A percentile compares a stretch with the other conserved stretches of the same genome.
phyloP scores from a whole-genome alignment of 2,113 vertebrate genomes.

The Entelurus aequoreus region DNA sequence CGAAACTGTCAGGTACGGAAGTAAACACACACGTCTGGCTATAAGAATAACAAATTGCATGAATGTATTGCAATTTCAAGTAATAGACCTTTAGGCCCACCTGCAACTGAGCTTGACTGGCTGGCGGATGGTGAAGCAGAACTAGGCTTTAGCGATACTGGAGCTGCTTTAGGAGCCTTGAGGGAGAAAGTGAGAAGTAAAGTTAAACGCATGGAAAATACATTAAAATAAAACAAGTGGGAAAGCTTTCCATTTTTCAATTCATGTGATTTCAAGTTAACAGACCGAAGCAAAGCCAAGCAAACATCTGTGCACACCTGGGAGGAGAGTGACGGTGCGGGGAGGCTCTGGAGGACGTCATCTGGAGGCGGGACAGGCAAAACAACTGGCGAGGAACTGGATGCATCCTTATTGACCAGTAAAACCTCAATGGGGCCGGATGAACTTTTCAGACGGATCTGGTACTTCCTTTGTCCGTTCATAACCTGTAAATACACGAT shows the following conservation, averaged over 20 bases:
- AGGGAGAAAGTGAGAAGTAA: background rate
- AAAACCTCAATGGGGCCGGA: slow-evolving; percentile 93
- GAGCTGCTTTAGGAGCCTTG: slow-evolving; percentile 47
- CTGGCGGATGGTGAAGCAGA: slow-evolving; percentile 23
- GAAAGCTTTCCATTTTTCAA: background rate
- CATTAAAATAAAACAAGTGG: background rate
- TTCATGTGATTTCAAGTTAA: background rate
- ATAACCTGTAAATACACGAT: slow-evolving; percentile 65
- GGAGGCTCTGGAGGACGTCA: slow-evolving; percentile 85
- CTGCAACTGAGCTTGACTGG: slow-evolving; percentile 39
- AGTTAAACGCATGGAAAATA: background rate
- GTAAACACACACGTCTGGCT: no score
- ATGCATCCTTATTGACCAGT: slow-evolving; percentile 93
- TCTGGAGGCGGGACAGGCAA: slow-evolving; percentile 95
- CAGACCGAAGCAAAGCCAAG: background rate
- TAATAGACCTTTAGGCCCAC: slow-evolving; percentile 20
- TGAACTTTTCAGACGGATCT: slow-evolving; percentile 94
- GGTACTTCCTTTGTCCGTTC: slow-evolving; percentile 93
- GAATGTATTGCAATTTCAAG: no score
- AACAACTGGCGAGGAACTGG: slow-evolving; percentile 88
- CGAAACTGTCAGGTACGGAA: no score
- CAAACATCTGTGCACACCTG: slow-evolving; percentile 33
- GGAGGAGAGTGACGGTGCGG: slow-evolving; percentile 61
- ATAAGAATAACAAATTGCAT: no score
- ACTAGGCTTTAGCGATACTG: slow-evolving; percentile 26